Evolutionary conservation across 2,113 vertebrate genomes (phyloP), one percentile per base, ranked within the genome.

Genomic region (Gasterosteus aculeatus): DNA sequence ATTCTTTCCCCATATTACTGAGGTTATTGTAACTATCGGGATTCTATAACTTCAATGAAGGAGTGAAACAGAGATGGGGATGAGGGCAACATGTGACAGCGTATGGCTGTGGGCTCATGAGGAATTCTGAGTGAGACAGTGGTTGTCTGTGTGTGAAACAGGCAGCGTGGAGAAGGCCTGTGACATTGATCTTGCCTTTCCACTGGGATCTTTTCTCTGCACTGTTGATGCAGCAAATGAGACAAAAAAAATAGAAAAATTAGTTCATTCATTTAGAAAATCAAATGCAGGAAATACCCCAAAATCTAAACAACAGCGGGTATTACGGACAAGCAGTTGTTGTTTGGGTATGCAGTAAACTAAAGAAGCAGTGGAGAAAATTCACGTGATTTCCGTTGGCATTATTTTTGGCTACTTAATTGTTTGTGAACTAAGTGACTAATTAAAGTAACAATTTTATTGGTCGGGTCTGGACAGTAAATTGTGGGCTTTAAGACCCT

Each of bases 61-160:
- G 33, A 35, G 41, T 16, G 44, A 53, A 42, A 54, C 42, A 18
- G 10, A 35, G 47, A 42, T 38, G 19, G 54, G 44, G 75, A 44
- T 15, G 46, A 66, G 53, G 29, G 35, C 70, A 84, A 78, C 91
- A 91, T 91, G 90, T 93, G 90, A 92, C 85, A 75, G 59, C 85
- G 73, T 49, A 72, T 46, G 74, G 80, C 84, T 72, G 78, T 72
- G 78, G 64, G 81, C 82, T 85, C 81, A 82, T 87, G 78, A 86
- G 85, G 82, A 85, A 76, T 83, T 79, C 77, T 62, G 19, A 57
- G 67, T 0, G 39, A 86, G 75, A 92, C 89, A 90, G 77, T 89
- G 87, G 73, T 58, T 75, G 61, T 72, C 76, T 91, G 79, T 91
- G 87, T 92, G 72, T 83, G 77, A 66, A 77, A 53, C 31, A 66